Conservation (phyloP, 1,140 invertebrate genomes). For the Tribolium castaneum region DNA sequence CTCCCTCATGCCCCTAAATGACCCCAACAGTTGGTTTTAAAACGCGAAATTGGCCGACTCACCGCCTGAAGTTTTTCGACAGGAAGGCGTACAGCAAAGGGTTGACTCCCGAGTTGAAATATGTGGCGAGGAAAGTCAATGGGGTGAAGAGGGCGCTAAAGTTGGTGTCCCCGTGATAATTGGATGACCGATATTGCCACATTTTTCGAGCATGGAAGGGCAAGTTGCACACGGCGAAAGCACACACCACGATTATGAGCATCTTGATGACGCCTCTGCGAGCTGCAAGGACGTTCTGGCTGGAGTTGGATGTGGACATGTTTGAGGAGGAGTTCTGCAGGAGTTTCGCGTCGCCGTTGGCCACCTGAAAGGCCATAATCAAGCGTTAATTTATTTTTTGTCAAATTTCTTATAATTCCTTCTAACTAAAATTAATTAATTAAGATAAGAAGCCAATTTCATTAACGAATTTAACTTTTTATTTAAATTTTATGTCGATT, state of each 20-base stretch:
- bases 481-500: too few relatives aligned
- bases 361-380: constrained; percentile 42
- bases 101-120: constrained; percentile 87
- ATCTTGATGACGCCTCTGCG: constrained; percentile 80
- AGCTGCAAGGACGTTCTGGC: constrained; percentile 75
- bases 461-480: too few relatives aligned
- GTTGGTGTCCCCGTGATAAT: constrained; percentile 58
- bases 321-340: constrained; percentile 58
- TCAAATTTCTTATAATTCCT: too few relatives aligned
- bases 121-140: constrained; percentile 84
- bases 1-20: constrained; percentile 69
- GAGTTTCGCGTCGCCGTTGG: constrained; percentile 44
- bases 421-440: too few relatives aligned
- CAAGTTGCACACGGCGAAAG: constrained; percentile 86
- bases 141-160: constrained; percentile 83
- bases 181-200: constrained; percentile 75
- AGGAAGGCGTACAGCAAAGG: constrained; percentile 87
- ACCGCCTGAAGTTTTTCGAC: constrained; percentile 77
- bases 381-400: too few relatives aligned
- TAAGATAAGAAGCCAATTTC: too few relatives aligned
- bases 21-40: not conserved
- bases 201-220: constrained; percentile 86
- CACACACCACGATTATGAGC: constrained; percentile 82
- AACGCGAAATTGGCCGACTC: not conserved
- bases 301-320: constrained; percentile 67